These are phyloP conservation scores for Gobio occitaniae DNA, from an alignment of 2,797 vertebrate species.

Conservation along the genomic window DNA sequence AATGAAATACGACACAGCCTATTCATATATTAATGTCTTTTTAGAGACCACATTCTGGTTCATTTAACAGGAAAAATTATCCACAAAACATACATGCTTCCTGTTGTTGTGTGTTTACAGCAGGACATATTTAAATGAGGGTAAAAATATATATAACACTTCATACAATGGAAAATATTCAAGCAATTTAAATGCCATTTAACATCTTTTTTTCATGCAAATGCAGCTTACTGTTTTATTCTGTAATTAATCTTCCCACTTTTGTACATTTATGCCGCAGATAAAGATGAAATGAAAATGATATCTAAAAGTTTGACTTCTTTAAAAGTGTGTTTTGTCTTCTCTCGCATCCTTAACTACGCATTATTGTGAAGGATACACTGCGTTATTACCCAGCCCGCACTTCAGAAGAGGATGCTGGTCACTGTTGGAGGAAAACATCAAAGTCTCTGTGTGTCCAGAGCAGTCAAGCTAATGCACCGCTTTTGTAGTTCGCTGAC, in stretches of 20 bases:
- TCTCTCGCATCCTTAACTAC: slow-evolving; percentile 59
- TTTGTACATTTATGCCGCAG: slow-evolving; percentile 28
- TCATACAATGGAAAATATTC: not conserved
- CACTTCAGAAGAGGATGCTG: slow-evolving; percentile 76
- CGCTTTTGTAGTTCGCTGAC: slow-evolving; percentile 80
- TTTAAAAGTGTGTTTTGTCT: slow-evolving; percentile 57
- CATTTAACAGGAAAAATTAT: slow-evolving; percentile 20
- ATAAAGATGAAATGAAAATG: slow-evolving; percentile 32
- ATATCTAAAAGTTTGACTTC: slow-evolving; percentile 55
- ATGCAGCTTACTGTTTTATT: not conserved
- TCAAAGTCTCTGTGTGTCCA: slow-evolving; percentile 79
- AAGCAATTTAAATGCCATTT: not conserved
- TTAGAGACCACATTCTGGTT: slow-evolving; percentile 14
- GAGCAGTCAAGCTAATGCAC: slow-evolving; percentile 78
- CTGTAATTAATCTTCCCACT: slow-evolving; percentile 2
- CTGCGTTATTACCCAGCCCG: slow-evolving; percentile 79
- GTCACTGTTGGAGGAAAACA: slow-evolving; percentile 78
- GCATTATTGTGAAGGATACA: slow-evolving; percentile 73
- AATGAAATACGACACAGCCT: slow-evolving; percentile 5
- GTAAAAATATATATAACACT: not conserved
- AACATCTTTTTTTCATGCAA: not conserved
- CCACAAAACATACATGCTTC: slow-evolving; percentile 11
- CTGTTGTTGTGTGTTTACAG: slow-evolving; percentile 3
- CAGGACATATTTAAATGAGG: slow-evolving; percentile 28
- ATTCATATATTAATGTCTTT: slow-evolving; percentile 26